Evolutionary conservation across 2,888 invertebrate genomes (phyloP), one percentile per base, ranked within the genome.

Genomic region (Punctoribates punctum): DNA sequence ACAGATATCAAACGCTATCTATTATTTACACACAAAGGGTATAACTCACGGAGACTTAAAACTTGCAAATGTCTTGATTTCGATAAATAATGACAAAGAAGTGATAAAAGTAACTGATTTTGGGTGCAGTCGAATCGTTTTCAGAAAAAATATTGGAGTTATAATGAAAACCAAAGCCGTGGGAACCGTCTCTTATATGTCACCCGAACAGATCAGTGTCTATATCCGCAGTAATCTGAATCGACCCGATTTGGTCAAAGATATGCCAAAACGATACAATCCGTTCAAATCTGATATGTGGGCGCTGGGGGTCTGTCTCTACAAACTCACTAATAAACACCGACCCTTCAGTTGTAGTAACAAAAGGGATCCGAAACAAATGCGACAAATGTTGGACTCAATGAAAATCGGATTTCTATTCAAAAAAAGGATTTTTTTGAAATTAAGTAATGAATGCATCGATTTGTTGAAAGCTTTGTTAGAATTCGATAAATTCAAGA

Each of bases 281-380:
- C 77, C 77, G 34, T 38, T 77, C 25, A n/a, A 25, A 8, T 62
- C 77, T 6, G 77, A 77, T 23, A 75, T 77, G n/a, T 77, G 75
- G 74, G 60, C 77, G 23, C 27, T 77, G 34, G 77, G 77, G 3
- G 77, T 77, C 25, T 77, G 77, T 72, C 67, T 77, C 15, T 77
- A 75, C 34, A 75, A 74, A 51, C 65, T 77, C 70, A 8, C 13
- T 13, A 42, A 42, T 11, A 9, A 13, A 9, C 13, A 11, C 42
- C 42, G 42, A 13, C 42, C 42, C 1, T 42, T 42, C 42, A 42
- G 1, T 42, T 42, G 6, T 13, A 9, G 1, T 5, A 13, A 42
- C 11, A 42, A 42, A 42, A 42, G 13, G 13, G 42, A 42, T 11
- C 8, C 42, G 8, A 42, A 13, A 5, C 8, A 8, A 42, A 42